A percentile compares a stretch with the other conserved stretches of the same genome.
phyloP scores from a whole-genome alignment of 2,113 vertebrate genomes.

The cattle (Bos taurus) region DNA sequence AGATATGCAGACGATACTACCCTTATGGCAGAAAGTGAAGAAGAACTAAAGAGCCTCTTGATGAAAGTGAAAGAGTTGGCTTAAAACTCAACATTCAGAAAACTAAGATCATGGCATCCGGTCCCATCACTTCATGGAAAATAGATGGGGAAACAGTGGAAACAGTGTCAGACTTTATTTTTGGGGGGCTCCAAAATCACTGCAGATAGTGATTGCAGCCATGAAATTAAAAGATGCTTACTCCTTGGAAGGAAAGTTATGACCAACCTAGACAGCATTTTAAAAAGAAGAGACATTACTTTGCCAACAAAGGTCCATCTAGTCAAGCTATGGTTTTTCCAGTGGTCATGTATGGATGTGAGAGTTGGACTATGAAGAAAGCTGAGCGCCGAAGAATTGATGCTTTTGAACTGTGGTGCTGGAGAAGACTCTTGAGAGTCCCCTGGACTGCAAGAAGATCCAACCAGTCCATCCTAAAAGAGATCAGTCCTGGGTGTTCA shows the following conservation, averaged over 20 bases:
- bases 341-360: background rate
- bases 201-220: background rate
- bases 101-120: background rate
- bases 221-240: background rate
- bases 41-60: background rate
- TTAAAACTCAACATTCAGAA: background rate
- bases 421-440: background rate
- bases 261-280: background rate
- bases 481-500: background rate
- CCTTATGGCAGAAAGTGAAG: background rate
- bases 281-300: background rate
- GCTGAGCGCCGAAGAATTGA: rapidly evolving
- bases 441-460: background rate
- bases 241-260: background rate
- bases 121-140: background rate
- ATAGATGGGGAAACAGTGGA: background rate
- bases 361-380: background rate
- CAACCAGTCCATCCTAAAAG: background rate
- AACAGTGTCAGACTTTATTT: background rate
- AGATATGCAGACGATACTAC: background rate
- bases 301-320: background rate
- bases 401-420: background rate
- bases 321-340: background rate
- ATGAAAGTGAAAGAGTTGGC: background rate
- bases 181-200: background rate